Evolutionary conservation across 2,113 vertebrate genomes (phyloP).

Genomic region (Scophthalmus maximus): DNA sequence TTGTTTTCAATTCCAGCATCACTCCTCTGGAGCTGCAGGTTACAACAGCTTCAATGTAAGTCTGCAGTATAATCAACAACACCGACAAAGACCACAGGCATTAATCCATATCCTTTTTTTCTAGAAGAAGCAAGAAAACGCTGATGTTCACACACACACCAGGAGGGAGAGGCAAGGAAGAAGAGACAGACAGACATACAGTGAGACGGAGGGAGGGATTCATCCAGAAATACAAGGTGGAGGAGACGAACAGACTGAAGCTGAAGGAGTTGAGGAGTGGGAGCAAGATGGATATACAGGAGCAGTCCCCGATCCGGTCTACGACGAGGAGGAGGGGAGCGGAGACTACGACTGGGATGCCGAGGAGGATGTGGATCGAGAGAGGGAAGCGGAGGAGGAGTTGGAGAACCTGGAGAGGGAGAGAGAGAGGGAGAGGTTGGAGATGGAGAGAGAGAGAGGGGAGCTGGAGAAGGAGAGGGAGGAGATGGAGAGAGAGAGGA

Average conservation of each 20-base stretch:
- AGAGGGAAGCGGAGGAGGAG: conserved; percentile 53
- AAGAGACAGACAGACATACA: conserved; percentile 14
- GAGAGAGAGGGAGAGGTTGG: conserved; percentile 58
- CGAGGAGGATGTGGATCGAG: conserved; percentile 69
- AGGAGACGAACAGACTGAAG: conserved; percentile 16
- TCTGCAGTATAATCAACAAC: conserved; percentile 4
- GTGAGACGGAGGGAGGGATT: conserved; percentile 25
- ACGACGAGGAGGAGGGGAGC: conserved; percentile 70
- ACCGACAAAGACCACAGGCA: background rate
- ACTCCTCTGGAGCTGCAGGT: conserved; percentile 69
- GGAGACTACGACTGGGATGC: conserved; percentile 67
- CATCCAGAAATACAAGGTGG: background rate
- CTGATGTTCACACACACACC: conserved; percentile 6
- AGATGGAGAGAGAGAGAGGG: conserved; percentile 54
- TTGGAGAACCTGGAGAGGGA: conserved; percentile 23
- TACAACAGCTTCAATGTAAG: conserved; percentile 71
- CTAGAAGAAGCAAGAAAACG: conserved; percentile 56
- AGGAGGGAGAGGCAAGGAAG: conserved; percentile 18
- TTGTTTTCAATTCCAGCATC: conserved; percentile 52
- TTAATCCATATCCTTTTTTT: conserved; percentile 23
- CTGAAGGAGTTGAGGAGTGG: conserved; percentile 15
- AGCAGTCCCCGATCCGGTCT: conserved; percentile 30
- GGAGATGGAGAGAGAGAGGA: conserved; percentile 38
- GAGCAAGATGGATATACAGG: conserved; percentile 8
- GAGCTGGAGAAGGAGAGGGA: conserved; percentile 55